A percentile compares a stretch with the other conserved stretches of the same genome.
These are phyloP conservation scores for Samia ricini DNA, from an alignment of 1,140 invertebrate genomes.

Conservation along the genomic window DNA sequence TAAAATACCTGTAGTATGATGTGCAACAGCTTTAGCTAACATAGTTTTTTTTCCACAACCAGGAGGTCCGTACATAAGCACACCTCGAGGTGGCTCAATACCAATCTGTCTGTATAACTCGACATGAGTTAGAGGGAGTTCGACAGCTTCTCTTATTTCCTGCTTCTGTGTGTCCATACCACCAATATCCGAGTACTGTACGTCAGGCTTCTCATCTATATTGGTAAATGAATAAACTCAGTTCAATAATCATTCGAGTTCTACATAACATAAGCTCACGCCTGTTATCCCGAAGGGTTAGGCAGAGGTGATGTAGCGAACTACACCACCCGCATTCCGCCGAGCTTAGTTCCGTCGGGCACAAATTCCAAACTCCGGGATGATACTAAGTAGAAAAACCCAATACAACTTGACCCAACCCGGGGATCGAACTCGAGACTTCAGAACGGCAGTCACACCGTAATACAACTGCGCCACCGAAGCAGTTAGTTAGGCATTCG, in stretches of 20 bases:
- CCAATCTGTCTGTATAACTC: slow-evolving; percentile 99
- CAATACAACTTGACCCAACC: no score
- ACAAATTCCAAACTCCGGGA: no score
- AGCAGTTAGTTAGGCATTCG: no score
- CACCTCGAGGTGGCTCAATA: slow-evolving; percentile 97
- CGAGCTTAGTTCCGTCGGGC: no score
- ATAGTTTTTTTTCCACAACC: slow-evolving; percentile 97
- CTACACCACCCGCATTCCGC: no score
- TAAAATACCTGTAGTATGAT: slow-evolving; percentile 92
- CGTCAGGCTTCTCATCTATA: slow-evolving; percentile 98
- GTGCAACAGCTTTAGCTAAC: slow-evolving; percentile 99
- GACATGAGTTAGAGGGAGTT: slow-evolving; percentile 98
- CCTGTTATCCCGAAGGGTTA: no score
- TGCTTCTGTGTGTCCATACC: slow-evolving; percentile 99
- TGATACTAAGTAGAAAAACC: no score
- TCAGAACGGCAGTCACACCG: no score
- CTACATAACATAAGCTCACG: no score
- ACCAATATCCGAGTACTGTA: slow-evolving; percentile 98
- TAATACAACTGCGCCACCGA: no score
- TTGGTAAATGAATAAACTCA: slow-evolving; percentile 11
- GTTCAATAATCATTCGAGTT: background rate
- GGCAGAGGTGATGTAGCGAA: no score
- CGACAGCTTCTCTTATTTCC: slow-evolving; percentile 99
- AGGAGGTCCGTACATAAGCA: slow-evolving; percentile 99
- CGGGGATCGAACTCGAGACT: no score